Conservation (phyloP, 2,888 invertebrate genomes). For the Clepsis dumicolana region DNA sequence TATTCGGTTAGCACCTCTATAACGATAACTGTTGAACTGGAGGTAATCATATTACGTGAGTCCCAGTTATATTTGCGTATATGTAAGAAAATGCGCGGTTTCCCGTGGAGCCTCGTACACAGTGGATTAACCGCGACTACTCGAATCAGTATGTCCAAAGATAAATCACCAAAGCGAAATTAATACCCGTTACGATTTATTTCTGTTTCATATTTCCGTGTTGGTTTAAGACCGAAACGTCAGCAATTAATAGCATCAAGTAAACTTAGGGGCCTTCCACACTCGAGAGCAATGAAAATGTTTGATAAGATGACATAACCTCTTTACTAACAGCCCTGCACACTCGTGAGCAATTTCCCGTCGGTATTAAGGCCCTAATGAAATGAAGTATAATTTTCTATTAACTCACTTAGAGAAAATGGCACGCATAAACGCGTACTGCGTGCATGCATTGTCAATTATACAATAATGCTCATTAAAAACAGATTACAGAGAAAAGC, state of each 20-base stretch:
- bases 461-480: constrained; percentile 37
- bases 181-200: constrained; percentile 16
- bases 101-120: constrained; percentile 26
- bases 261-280: not conserved
- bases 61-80: constrained; percentile 26
- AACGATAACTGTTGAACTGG: constrained; percentile 43
- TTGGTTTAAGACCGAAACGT: constrained; percentile 19
- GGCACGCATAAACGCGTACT: constrained; percentile 24
- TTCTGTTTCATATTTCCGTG: constrained; percentile 25
- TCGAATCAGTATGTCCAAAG: constrained; percentile 29
- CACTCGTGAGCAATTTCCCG: not conserved
- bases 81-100: constrained; percentile 28
- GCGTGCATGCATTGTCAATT: constrained; percentile 21
- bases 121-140: constrained; percentile 21
- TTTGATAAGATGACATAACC: not conserved
- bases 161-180: constrained; percentile 33
- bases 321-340: not conserved
- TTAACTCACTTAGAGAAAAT: constrained; percentile 1
- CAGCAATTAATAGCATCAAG: constrained; percentile 11
- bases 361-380: not conserved
- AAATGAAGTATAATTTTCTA: not conserved
- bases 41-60: constrained; percentile 36
- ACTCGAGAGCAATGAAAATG: not conserved
- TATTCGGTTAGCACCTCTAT: constrained; percentile 35
- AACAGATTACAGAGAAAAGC: constrained; percentile 18